These are phyloP conservation scores for Thripadectes ignobilis DNA, from an alignment of 2,797 vertebrate genomes.

Conservation along the genomic window DNA sequence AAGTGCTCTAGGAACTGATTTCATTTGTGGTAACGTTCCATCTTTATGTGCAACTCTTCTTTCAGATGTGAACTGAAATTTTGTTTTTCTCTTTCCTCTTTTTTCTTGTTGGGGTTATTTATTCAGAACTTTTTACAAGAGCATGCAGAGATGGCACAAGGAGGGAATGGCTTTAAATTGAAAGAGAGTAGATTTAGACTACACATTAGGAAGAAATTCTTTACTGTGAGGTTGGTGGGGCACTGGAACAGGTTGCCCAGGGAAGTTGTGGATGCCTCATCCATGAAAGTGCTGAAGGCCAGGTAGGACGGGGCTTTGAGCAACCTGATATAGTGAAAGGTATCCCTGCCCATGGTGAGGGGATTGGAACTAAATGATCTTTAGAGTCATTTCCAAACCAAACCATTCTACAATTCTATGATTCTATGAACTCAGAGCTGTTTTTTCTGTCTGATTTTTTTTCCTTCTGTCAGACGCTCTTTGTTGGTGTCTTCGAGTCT, in stretches of 20 bases:
- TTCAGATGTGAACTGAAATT: not conserved
- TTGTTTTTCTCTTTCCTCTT: not conserved
- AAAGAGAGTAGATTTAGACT: not conserved
- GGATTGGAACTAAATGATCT: accelerated
- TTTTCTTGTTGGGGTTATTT: not conserved
- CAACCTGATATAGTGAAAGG: not conserved
- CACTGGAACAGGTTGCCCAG: not conserved
- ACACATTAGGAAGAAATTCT: not conserved
- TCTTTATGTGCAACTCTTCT: not conserved
- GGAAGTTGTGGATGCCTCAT: accelerated
- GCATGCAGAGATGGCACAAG: not conserved
- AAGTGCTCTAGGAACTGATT: not conserved
- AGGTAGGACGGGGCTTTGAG: not conserved
- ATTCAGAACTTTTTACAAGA: not conserved
- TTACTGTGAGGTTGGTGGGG: not conserved
- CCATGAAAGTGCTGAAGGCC: not conserved
- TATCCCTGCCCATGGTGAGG: not conserved
- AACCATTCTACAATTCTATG: not conserved
- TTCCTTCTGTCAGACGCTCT: not conserved
- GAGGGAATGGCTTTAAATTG: not conserved
- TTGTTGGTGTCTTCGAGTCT: not conserved
- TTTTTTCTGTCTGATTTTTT: not conserved
- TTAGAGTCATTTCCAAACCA: not conserved
- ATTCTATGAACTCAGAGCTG: not conserved
- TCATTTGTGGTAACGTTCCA: not conserved